Evolutionary conservation across 1,140 invertebrate species (phyloP).

Genomic region (Aphelenchoides fujianensis): DNA sequence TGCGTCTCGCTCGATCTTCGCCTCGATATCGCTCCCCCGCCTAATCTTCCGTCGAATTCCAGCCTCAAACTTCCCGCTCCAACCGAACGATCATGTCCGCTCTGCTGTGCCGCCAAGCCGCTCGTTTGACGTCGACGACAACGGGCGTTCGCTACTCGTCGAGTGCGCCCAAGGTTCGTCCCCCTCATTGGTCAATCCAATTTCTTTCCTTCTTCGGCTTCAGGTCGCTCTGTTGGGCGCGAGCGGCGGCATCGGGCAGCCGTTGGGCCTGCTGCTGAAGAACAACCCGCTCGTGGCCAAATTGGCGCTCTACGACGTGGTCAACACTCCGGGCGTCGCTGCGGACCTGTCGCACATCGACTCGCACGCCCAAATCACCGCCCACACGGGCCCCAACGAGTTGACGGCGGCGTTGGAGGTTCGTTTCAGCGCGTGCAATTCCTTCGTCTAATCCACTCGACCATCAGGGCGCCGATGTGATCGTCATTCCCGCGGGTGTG

Average conservation of each 20-base stretch:
- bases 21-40: no score
- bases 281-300: constrained; percentile 71
- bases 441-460: constrained; percentile 63
- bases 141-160: constrained; percentile 11
- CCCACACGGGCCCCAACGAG: constrained; percentile 75
- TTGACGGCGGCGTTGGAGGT: constrained; percentile 68
- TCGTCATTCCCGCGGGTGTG: constrained; percentile 95
- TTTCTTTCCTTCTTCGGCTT: no score
- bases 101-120: not conserved
- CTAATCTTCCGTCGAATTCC: no score
- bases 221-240: constrained; percentile 93
- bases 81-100: not conserved
- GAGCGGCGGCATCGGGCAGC: constrained; percentile 94
- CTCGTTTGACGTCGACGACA: constrained; percentile 1
- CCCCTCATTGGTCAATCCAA: no score
- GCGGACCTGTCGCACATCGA: constrained; percentile 97
- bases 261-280: constrained; percentile 90
- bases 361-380: constrained; percentile 77
- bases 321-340: constrained; percentile 91
- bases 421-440: constrained; percentile 55
- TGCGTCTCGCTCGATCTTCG: no score
- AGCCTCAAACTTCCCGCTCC: no score
- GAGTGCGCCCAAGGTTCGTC: constrained; percentile 71
- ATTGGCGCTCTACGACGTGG: constrained; percentile 81
- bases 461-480: constrained; percentile 71